Evolutionary conservation across 2,113 vertebrate genomes (phyloP).

Genomic region (Brachyhypopomus occidentalis): DNA sequence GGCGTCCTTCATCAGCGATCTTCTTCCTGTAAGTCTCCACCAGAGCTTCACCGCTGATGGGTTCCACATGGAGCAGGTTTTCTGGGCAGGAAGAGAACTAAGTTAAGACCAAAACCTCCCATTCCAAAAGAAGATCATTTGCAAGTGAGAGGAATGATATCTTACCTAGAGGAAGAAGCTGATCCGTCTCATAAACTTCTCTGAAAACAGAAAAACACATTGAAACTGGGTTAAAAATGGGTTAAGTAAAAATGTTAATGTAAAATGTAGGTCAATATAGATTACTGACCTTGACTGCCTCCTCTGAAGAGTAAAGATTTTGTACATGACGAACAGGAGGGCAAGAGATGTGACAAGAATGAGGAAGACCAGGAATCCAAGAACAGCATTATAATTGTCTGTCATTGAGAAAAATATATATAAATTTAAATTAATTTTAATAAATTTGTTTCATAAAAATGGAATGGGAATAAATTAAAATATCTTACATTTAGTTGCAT

Average conservation of each 20-base stretch:
- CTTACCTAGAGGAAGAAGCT: constrained; percentile 81
- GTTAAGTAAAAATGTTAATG: neutral
- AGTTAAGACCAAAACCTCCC: neutral
- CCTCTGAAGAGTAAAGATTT: constrained; percentile 83
- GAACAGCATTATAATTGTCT: constrained; percentile 87
- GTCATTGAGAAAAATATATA: neutral
- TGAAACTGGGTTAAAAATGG: neutral
- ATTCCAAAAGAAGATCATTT: neutral
- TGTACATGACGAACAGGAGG: constrained; percentile 85
- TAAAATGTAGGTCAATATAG: neutral
- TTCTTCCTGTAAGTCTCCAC: constrained; percentile 89
- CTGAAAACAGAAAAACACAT: neutral
- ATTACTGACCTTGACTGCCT: constrained; percentile 70
- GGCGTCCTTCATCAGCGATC: constrained; percentile 89
- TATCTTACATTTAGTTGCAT: constrained; percentile 28
- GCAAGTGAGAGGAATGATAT: neutral
- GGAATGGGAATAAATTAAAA: neutral
- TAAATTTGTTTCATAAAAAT: neutral
- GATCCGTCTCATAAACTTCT: constrained; percentile 64
- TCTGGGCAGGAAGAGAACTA: constrained; percentile 59
- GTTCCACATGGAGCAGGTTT: constrained; percentile 82
- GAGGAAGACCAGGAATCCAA: constrained; percentile 83
- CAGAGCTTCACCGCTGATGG: constrained; percentile 82
- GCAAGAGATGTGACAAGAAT: constrained; percentile 84
- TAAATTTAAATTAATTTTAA: too few relatives aligned